phyloP scores from a whole-genome alignment of 2,888 invertebrate genomes.

The Scaptomyza reducta region DNA sequence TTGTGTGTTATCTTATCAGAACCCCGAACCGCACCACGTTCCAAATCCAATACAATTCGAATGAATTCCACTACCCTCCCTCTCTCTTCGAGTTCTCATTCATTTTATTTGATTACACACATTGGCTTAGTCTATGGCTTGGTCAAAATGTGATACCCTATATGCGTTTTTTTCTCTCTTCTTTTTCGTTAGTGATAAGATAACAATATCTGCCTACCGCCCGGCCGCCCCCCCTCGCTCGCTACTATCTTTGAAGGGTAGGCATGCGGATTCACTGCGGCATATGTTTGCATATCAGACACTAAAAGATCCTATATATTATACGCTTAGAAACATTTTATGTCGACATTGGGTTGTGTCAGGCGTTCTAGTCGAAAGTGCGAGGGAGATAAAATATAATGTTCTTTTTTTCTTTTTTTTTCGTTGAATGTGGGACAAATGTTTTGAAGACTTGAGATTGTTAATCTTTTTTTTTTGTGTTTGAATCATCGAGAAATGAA shows the following conservation, averaged over 20 bases:
- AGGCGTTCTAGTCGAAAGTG: conserved; percentile 3
- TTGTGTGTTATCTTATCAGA: conserved; percentile 41
- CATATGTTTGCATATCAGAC: conserved; percentile 54
- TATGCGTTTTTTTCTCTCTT: conserved; percentile 21
- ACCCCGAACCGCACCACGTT: conserved; percentile 9
- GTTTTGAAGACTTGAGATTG: conserved; percentile 22
- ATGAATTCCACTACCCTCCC: background rate
- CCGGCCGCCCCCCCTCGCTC: background rate
- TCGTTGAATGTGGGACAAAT: conserved; percentile 42
- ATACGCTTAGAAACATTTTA: background rate
- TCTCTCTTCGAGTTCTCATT: background rate
- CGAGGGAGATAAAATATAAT: conserved; percentile 9
- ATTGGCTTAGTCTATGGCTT: conserved; percentile 25
- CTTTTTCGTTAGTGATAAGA: conserved; percentile 50
- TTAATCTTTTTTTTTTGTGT: background rate
- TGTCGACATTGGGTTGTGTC: conserved; percentile 23
- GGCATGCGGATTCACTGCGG: conserved; percentile 45
- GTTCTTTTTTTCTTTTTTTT: background rate
- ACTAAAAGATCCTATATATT: conserved; percentile 8
- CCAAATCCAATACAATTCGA: conserved; percentile 47
- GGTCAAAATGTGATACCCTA: conserved; percentile 15
- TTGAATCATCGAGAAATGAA: conserved; percentile 27
- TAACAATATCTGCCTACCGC: conserved; percentile 28
- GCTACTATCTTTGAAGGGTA: background rate
- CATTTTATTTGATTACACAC: conserved; percentile 30